Evolutionary conservation across 2,113 vertebrate species (phyloP).

Genomic region (Peromyscus californicus): DNA sequence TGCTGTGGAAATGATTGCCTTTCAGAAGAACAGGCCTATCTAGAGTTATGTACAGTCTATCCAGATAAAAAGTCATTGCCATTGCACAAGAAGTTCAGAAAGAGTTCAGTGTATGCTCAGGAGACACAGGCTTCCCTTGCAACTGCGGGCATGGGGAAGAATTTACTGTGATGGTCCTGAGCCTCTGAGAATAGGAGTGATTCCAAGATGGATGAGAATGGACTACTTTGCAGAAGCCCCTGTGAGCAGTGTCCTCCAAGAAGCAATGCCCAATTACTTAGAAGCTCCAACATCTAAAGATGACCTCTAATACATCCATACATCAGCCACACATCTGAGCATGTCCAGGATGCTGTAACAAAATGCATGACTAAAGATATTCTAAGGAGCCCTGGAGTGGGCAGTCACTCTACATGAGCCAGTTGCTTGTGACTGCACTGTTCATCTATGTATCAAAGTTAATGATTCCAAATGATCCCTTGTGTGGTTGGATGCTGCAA

Average conservation of each 20-base stretch:
- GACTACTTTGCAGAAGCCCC: background rate
- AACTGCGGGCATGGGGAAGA: background rate
- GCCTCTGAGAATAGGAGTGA: background rate
- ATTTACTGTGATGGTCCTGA: background rate
- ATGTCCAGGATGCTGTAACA: background rate
- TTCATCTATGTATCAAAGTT: background rate
- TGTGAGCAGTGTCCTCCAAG: background rate
- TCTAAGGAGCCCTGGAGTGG: background rate
- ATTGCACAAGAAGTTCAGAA: background rate
- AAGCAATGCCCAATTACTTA: background rate
- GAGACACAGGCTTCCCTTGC: background rate
- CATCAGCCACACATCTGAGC: background rate
- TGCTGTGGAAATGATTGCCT: slow-evolving; percentile 20
- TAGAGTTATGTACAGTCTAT: background rate
- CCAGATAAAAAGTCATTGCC: slow-evolving; percentile 42
- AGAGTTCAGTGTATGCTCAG: background rate
- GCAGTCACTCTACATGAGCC: background rate
- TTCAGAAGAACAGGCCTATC: slow-evolving; percentile 26
- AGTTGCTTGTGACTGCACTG: background rate
- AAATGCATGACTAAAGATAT: background rate
- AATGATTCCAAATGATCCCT: background rate
- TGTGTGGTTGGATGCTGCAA: background rate
- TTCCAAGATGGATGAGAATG: background rate
- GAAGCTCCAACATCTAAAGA: background rate
- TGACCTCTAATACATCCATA: background rate